Conservation (phyloP, 2,888 invertebrate genomes). For the Beris morrisii region DNA sequence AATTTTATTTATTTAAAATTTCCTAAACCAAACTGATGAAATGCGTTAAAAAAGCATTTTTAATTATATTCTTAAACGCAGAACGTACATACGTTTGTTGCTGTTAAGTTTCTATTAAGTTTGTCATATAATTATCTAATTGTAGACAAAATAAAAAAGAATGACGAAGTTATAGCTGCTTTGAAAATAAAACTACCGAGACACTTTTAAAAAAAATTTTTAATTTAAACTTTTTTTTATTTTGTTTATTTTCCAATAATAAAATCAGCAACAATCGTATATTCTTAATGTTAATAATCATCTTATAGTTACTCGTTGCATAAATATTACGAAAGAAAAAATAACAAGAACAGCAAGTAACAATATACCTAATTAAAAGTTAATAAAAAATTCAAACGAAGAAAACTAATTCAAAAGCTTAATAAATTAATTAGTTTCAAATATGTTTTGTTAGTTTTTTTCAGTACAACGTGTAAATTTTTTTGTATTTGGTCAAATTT, state of each 20-base stretch:
- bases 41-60: constrained; percentile 32
- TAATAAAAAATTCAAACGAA: constrained; percentile 21
- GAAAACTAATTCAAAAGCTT: constrained; percentile 25
- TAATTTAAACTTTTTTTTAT: constrained; percentile 19
- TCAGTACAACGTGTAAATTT: too few relatives aligned
- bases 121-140: neutral
- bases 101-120: constrained; percentile 1
- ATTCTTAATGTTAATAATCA: constrained; percentile 25
- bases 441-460: too few relatives aligned
- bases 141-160: too few relatives aligned
- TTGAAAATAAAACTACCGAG: too few relatives aligned
- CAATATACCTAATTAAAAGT: constrained; percentile 17
- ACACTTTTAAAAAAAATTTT: neutral
- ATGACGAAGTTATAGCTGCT: too few relatives aligned
- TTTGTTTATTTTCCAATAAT: too few relatives aligned
- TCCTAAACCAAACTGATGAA: neutral
- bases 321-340: constrained; percentile 27
- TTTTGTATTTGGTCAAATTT: too few relatives aligned
- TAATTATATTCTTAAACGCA: neutral
- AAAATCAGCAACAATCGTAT: constrained; percentile 17
- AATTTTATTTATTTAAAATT: neutral
- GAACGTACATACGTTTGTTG: too few relatives aligned
- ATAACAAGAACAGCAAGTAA: constrained; percentile 27
- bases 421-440: too few relatives aligned
- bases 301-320: constrained; percentile 23